Base-by-base conservation (phyloP, 1,140 invertebrate genomes). In the Trialeurodes vaporariorum region DNA sequence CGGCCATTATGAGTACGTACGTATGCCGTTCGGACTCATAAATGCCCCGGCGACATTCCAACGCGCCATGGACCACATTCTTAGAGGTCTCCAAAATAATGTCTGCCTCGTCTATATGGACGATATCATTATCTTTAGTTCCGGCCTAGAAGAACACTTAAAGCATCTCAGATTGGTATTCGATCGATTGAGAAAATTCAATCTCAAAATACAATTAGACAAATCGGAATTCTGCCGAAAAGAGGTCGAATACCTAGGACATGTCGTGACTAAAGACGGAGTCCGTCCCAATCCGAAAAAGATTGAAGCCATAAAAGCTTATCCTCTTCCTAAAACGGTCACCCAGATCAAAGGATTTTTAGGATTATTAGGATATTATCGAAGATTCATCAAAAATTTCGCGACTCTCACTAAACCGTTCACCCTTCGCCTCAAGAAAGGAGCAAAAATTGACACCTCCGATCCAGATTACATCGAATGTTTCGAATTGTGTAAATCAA, bases 61-160 rank as follows among this genome's bases (percentile, higher is more conserved):
- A 71, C 67, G 81, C 12, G 75, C 79, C 12, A 82, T 85, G 62
- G 75, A 82, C n/a, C n/a, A n/a, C n/a, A n/a, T n/a, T n/a, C n/a
- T n/a, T n/a, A n/a, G n/a, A n/a, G n/a, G n/a, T n/a, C 69, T 59
- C 73, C 11, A 74, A 81, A 0, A 70, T 82, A 72, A 75, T 25
- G 78, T 75, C 67, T 62, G 64, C 1, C 78, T 74, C 64, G 62
- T 67, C 23, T 79, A 77, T 59, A 69, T 78, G 1, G 78, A 79
- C 68, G 76, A 79, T 66, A 69, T 79, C 9, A 59, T 80, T 0
- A 67, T 80, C 2, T 74, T 70, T 0, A 78, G 76, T 0, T 26
- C 17, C 59, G 71, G 27, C 23, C 59, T 61, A 11, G 70, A 70
- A 59, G 67, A 78, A 60, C 77, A 78, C 59, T 1, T 11, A 2